These are phyloP conservation scores for Acanthopagrus latus DNA, from an alignment of 2,797 vertebrate genomes.

Conservation along the genomic window DNA sequence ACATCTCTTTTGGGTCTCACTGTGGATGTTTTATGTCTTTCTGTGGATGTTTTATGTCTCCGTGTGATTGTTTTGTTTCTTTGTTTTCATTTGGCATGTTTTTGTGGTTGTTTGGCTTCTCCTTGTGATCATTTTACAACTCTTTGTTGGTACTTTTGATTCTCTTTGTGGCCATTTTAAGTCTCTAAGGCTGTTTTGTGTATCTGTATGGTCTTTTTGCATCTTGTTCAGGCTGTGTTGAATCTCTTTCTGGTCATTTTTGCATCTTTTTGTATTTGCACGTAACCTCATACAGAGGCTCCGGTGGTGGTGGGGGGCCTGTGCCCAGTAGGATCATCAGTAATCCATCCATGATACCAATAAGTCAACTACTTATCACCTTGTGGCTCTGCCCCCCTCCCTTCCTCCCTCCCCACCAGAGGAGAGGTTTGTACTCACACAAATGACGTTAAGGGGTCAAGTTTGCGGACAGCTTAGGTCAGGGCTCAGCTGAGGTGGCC, in stretches of 20 bases:
- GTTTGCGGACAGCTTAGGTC: slow-evolving; percentile 51
- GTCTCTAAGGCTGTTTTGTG: background rate
- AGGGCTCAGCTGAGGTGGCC: slow-evolving; percentile 72
- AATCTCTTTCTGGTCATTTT: background rate
- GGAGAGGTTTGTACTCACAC: slow-evolving; percentile 17
- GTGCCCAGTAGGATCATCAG: too few species aligned
- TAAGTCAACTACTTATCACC: slow-evolving; percentile 2
- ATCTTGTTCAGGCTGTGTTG: background rate
- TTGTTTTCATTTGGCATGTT: background rate
- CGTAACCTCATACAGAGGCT: background rate
- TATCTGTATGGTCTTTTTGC: background rate
- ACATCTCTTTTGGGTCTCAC: background rate
- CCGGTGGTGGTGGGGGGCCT: too few species aligned
- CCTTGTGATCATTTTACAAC: background rate
- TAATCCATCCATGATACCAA: background rate
- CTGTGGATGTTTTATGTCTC: background rate
- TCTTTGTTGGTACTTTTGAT: background rate
- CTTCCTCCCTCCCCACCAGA: background rate
- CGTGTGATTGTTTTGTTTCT: background rate
- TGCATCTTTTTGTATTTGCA: background rate
- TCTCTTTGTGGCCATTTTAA: background rate
- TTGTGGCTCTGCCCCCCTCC: background rate
- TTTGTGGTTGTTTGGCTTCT: background rate
- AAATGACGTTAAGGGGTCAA: slow-evolving; percentile 56
- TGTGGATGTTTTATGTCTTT: background rate